phyloP scores from a whole-genome alignment of 2,113 vertebrate species.

The Neolamprologus sp. region DNA sequence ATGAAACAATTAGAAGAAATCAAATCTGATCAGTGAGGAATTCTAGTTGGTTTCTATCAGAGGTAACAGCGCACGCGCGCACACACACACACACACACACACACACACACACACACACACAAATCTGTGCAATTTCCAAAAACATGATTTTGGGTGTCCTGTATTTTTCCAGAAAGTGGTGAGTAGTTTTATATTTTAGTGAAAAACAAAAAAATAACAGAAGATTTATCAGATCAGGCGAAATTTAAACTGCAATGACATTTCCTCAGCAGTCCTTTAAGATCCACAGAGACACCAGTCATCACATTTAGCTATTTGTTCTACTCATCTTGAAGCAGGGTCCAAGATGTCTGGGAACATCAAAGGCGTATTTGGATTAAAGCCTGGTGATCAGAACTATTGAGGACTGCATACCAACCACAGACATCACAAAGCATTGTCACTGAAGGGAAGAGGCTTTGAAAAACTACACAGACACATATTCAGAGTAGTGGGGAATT shows the following conservation, averaged over 20 bases:
- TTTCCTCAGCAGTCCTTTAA: slow-evolving; percentile 39
- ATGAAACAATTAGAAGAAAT: not conserved
- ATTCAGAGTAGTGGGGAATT: not conserved
- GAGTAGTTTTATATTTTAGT: not conserved
- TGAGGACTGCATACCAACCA: not conserved
- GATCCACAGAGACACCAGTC: slow-evolving; percentile 20
- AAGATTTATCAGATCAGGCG: slow-evolving; percentile 20
- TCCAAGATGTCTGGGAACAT: slow-evolving; percentile 24
- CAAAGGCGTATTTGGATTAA: slow-evolving; percentile 42
- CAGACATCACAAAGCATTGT: not conserved
- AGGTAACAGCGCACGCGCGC: not conserved
- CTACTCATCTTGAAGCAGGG: slow-evolving; percentile 5
- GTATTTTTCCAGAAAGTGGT: not conserved
- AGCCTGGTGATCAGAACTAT: slow-evolving; percentile 27
- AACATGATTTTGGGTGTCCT: not conserved
- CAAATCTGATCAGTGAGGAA: not conserved
- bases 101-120: not conserved
- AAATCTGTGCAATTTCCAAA: not conserved
- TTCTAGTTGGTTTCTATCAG: not conserved
- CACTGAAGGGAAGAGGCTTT: not conserved
- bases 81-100: accelerated
- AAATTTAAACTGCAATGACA: slow-evolving; percentile 54
- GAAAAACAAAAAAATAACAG: not conserved
- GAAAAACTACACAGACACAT: not conserved
- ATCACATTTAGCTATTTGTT: slow-evolving; percentile 43